Conservation (phyloP, 2,888 invertebrate genomes). For the Balanococcus diminutus region DNA sequence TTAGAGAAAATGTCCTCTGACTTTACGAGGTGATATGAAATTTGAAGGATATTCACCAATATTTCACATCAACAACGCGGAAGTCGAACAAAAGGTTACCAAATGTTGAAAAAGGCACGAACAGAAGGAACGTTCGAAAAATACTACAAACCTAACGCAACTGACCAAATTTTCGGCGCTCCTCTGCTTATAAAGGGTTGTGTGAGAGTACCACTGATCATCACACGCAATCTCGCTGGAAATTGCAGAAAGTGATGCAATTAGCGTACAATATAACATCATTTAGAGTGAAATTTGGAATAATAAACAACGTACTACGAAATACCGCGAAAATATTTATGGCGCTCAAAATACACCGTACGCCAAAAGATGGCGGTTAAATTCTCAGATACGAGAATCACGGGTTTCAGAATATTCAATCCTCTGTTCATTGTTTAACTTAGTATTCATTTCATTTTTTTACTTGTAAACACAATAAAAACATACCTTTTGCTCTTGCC, state of each 20-base stretch:
- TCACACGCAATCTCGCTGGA: background rate
- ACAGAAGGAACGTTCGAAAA: background rate
- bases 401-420: background rate
- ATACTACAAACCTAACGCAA: background rate
- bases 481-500: slow-evolving; percentile 46
- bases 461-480: background rate
- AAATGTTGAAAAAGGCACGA: background rate
- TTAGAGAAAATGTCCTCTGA: background rate
- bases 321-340: background rate
- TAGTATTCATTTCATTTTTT: background rate
- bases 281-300: background rate
- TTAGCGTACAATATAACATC: background rate
- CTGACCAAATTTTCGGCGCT: slow-evolving; percentile 6
- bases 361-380: slow-evolving; percentile 53
- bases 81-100: background rate
- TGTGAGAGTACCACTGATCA: background rate
- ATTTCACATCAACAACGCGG: background rate
- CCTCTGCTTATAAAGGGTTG: background rate
- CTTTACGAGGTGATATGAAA: background rate
- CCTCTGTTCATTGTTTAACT: background rate
- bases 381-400: background rate
- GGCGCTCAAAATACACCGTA: slow-evolving; percentile 32
- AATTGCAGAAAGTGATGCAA: background rate
- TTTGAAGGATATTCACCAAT: background rate
- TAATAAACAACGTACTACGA: slow-evolving; percentile 17